These are phyloP conservation scores for Eulimnadia texana DNA, from an alignment of 1,140 invertebrate genomes.

Conservation along the genomic window DNA sequence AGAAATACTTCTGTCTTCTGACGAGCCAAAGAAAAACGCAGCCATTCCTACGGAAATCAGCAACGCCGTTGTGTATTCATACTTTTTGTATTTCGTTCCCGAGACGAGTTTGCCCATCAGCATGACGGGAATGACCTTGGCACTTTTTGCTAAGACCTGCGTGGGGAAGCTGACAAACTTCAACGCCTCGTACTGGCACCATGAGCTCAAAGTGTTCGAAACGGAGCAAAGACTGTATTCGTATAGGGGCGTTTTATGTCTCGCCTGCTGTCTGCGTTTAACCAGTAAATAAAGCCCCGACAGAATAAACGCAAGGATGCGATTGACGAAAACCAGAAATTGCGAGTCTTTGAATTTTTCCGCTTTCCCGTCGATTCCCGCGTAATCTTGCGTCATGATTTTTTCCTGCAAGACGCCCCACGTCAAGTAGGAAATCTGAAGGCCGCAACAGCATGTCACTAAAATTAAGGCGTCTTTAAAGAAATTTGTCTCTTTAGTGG, in stretches of 20 bases:
- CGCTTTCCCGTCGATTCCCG: constrained; percentile 39
- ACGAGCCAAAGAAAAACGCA: constrained; percentile 67
- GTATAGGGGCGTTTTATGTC: constrained; percentile 73
- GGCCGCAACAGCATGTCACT: constrained; percentile 65
- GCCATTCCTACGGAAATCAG: constrained; percentile 85
- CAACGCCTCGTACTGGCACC: constrained; percentile 98
- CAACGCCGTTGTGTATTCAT: constrained; percentile 82
- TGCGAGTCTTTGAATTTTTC: constrained; percentile 80
- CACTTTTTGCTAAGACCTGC: constrained; percentile 86
- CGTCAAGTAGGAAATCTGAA: constrained; percentile 78
- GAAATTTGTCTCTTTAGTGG: background rate
- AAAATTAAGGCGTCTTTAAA: constrained; percentile 28
- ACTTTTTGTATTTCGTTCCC: constrained; percentile 66
- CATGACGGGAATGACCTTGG: constrained; percentile 95
- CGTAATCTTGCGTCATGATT: constrained; percentile 72
- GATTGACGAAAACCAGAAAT: constrained; percentile 88
- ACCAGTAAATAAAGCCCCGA: constrained; percentile 45
- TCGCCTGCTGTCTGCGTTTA: constrained; percentile 34
- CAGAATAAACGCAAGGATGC: constrained; percentile 67
- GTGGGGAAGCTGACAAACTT: constrained; percentile 97
- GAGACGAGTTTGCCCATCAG: constrained; percentile 91
- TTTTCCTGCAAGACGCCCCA: constrained; percentile 93
- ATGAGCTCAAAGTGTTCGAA: constrained; percentile 95
- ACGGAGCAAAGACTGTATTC: constrained; percentile 94
- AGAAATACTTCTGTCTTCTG: constrained; percentile 28